Conservation (phyloP, 2,888 invertebrate genomes). For the Hydropsyche betteni region DNA sequence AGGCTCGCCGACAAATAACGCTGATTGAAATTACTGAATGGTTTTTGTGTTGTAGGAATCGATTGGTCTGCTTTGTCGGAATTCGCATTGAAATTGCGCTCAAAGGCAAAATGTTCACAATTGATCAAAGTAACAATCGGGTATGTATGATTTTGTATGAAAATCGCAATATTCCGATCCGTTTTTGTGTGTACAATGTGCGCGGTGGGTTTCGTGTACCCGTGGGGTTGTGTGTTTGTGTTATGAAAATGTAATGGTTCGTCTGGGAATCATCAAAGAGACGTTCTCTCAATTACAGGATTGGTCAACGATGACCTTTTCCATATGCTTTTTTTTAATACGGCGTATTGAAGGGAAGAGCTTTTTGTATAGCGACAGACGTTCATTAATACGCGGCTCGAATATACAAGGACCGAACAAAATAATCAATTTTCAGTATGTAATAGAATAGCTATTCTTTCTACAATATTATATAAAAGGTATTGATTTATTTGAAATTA, state of each 20-base stretch:
- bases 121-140: slow-evolving; percentile 40
- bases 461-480: too few relatives aligned
- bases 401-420: neutral
- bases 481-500: too few relatives aligned
- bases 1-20: too few relatives aligned
- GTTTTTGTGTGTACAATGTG: slow-evolving; percentile 12
- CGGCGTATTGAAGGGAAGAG: neutral
- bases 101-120: slow-evolving; percentile 6
- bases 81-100: too few relatives aligned
- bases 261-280: slow-evolving; percentile 45
- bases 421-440: neutral
- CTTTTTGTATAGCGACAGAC: slow-evolving; percentile 41
- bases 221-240: neutral
- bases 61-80: too few relatives aligned
- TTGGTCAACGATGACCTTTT: slow-evolving; percentile 46
- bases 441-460: too few relatives aligned
- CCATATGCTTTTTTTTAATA: slow-evolving; percentile 12
- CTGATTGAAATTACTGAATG: too few relatives aligned
- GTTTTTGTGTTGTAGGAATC: too few relatives aligned
- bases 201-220: neutral
- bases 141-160: slow-evolving; percentile 24
- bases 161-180: slow-evolving; percentile 30
- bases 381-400: slow-evolving; percentile 1
- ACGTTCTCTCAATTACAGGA: slow-evolving; percentile 49
- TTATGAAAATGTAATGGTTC: slow-evolving; percentile 18